Evolutionary conservation across 1,140 invertebrate genomes (phyloP).

Genomic region (Zaprionus capensis): DNA sequence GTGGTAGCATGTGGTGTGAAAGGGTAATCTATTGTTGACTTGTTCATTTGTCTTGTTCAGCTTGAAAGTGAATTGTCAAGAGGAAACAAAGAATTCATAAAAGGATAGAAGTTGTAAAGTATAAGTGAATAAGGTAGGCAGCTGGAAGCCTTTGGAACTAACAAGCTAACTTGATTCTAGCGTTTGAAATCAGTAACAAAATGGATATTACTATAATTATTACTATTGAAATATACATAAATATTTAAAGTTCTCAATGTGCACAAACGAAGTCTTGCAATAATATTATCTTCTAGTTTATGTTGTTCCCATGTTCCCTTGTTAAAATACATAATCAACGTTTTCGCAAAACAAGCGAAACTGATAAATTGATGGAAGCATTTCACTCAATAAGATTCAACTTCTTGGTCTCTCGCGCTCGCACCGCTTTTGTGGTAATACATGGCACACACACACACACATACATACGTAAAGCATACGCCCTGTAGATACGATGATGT

Average conservation of each 20-base stretch:
- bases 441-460: background rate
- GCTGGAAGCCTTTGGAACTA: too few relatives aligned
- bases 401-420: constrained; percentile 1
- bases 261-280: background rate
- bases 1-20: background rate
- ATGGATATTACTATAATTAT: too few relatives aligned
- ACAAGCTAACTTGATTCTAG: too few relatives aligned
- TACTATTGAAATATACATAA: too few relatives aligned
- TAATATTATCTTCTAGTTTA: background rate
- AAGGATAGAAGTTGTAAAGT: too few relatives aligned
- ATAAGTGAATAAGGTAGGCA: too few relatives aligned
- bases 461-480: constrained; percentile 52
- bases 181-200: too few relatives aligned
- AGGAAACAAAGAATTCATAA: background rate
- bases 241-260: background rate
- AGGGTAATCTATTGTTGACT: background rate
- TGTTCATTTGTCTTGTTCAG: background rate
- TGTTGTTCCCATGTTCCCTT: background rate
- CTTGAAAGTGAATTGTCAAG: background rate
- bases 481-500: constrained; percentile 50
- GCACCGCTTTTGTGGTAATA: background rate
- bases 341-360: background rate
- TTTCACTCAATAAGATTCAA: constrained; percentile 20
- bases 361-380: background rate
- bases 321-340: too few relatives aligned